Evolutionary conservation across 35 echinoderm and acorn worm species (phyloP).

Genomic region (Anneissia japonica): DNA sequence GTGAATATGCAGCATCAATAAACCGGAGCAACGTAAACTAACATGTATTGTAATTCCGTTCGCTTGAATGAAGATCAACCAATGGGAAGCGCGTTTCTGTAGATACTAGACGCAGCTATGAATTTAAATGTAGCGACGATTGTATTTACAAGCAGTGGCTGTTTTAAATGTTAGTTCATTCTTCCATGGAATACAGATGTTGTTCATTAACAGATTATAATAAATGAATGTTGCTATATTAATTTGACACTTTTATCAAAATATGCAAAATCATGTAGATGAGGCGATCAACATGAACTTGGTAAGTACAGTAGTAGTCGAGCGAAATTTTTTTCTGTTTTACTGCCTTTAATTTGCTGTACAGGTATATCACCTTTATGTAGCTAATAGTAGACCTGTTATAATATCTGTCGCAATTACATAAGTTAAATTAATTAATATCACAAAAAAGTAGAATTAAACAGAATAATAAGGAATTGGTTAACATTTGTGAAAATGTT

Average conservation of each 20-base stretch:
- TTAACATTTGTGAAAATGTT: no score
- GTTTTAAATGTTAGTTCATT: background rate
- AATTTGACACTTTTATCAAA: background rate
- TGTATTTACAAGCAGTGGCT: background rate
- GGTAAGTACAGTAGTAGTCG: no score
- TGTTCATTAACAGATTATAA: background rate
- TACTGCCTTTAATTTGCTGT: no score
- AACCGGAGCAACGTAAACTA: background rate
- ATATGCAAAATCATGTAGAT: background rate
- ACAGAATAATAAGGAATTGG: no score
- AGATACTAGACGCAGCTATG: background rate
- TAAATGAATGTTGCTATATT: background rate
- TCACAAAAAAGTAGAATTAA: no score
- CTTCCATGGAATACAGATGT: background rate
- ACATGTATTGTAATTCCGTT: background rate
- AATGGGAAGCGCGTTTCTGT: background rate
- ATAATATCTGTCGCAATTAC: no score
- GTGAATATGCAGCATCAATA: background rate
- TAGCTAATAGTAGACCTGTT: no score
- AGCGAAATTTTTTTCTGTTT: no score
- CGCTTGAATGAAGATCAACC: background rate
- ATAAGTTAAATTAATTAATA: no score
- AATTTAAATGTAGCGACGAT: background rate
- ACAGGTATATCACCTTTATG: no score
- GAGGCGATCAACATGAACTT: background rate